Percentiles rank a stretch among this genome's conserved stretches.
Evolutionary conservation across 2,888 invertebrate genomes (phyloP).

Genomic region (Drosophila anomalipes): DNA sequence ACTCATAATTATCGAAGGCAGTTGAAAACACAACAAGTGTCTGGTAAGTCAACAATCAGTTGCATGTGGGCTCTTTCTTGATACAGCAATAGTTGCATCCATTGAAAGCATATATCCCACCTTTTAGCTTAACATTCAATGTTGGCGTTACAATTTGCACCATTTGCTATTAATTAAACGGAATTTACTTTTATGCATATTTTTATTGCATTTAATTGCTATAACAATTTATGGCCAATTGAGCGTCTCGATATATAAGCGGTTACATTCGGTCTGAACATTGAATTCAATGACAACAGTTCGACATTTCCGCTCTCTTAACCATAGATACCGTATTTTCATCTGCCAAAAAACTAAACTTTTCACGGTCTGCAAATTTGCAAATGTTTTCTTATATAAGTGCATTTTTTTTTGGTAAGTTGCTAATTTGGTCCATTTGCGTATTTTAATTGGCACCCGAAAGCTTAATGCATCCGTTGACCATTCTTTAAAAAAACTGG

Average conservation of each 20-base stretch:
- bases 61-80: slow-evolving; percentile 41
- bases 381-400: slow-evolving; percentile 60
- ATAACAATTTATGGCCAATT: slow-evolving; percentile 65
- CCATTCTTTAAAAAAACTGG: slow-evolving; percentile 8
- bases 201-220: slow-evolving; percentile 14
- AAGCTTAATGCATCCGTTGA: slow-evolving; percentile 34
- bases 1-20: slow-evolving; percentile 28
- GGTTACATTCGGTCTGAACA: slow-evolving; percentile 12
- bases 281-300: slow-evolving; percentile 37
- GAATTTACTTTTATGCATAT: slow-evolving; percentile 24
- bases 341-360: slow-evolving; percentile 18
- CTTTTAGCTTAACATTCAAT: slow-evolving; percentile 22
- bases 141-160: slow-evolving; percentile 66
- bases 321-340: slow-evolving; percentile 1
- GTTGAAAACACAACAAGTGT: slow-evolving; percentile 16
- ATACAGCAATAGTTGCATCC: slow-evolving; percentile 36
- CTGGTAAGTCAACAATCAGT: slow-evolving; percentile 17
- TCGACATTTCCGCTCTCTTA: slow-evolving; percentile 35
- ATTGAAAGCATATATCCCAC: slow-evolving; percentile 21
- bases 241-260: slow-evolving; percentile 29
- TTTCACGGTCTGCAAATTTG: slow-evolving; percentile 66
- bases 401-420: slow-evolving; percentile 5
- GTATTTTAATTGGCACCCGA: slow-evolving; percentile 55
- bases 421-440: slow-evolving; percentile 45
- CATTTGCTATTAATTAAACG: slow-evolving; percentile 28